Evolutionary conservation across 2,113 vertebrate species (phyloP), one percentile per base, ranked within the genome.

Genomic region (Otis tarda): DNA sequence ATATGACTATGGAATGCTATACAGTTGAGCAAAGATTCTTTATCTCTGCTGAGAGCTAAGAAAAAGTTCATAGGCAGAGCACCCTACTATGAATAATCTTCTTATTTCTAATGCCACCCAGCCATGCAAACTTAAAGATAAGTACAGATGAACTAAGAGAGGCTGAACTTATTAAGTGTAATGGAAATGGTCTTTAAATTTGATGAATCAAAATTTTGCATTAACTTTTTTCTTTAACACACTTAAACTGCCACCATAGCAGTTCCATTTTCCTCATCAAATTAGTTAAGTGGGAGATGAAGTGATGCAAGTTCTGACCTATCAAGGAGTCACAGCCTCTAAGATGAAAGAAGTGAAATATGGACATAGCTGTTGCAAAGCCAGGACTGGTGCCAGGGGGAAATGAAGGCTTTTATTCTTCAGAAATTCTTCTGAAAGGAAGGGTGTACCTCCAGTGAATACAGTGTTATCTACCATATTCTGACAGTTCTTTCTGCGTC

Each of bases 71-170:
- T 59, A 92, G 73, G 68, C 83, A 93, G 74, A 90, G 81, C 69
- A 92, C 65, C 86, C 80, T 94, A 87, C 83, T 96, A 96, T 95
- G 92, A 96, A 94, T 97, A 96, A 95, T 95, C 90, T 90, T 89
- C 94, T 97, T 96, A 97, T 96, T 97, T 85, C 89, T 95, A 90
- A 92, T 95, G 83, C 89, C 83, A 89, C 91, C 81, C 94, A 96
- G 89, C 77, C 95, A 94, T 96, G 94, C 94, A 96, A 91, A 96
- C 89, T 95, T 92, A 94, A 96, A 94, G 91, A 95, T 97, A 95
- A 96, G 88, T 93, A 89, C 65, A 93, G 87, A 96, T 94, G 96
- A 96, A 91, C 83, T 92, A 71, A 95, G 94, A 89, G 92, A 87
- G 92, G 65, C 89, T 96, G 95, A 95, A 96, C 77, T 87, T 96